Conservation (phyloP, 2,888 invertebrate species). For the Perithous albicinctus region DNA sequence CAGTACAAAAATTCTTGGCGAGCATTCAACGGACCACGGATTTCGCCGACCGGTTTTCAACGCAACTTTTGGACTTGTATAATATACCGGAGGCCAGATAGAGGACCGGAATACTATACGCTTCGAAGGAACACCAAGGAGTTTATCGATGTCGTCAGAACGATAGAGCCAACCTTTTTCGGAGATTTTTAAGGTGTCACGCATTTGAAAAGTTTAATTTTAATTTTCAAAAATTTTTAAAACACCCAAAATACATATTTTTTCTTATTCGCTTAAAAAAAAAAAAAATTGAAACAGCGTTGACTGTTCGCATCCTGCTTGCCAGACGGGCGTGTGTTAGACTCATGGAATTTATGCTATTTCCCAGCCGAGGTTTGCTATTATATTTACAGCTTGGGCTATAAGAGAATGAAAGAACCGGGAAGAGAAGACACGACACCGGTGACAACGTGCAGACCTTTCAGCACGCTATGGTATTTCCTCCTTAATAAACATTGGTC, state of each 20-base stretch:
- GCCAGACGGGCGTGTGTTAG: constrained; percentile 6
- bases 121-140: background rate
- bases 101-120: background rate
- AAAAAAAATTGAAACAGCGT: background rate
- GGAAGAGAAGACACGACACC: constrained; percentile 35
- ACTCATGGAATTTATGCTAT: constrained; percentile 48
- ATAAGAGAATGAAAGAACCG: constrained; percentile 6
- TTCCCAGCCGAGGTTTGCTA: constrained; percentile 9
- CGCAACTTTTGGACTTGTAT: constrained; percentile 16
- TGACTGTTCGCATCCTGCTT: background rate
- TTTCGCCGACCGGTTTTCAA: constrained; percentile 59
- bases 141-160: background rate
- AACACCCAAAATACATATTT: background rate
- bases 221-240: no score
- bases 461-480: constrained; percentile 46
- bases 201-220: no score
- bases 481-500: constrained; percentile 59
- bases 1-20: constrained; percentile 26
- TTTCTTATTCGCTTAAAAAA: no score
- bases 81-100: background rate
- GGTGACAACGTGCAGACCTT: constrained; percentile 23
- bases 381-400: constrained; percentile 1
- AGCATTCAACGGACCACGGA: constrained; percentile 22
- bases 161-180: no score
- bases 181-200: no score